Evolutionary conservation across 2,113 vertebrate genomes (phyloP).

Genomic region (Macrotus californicus): DNA sequence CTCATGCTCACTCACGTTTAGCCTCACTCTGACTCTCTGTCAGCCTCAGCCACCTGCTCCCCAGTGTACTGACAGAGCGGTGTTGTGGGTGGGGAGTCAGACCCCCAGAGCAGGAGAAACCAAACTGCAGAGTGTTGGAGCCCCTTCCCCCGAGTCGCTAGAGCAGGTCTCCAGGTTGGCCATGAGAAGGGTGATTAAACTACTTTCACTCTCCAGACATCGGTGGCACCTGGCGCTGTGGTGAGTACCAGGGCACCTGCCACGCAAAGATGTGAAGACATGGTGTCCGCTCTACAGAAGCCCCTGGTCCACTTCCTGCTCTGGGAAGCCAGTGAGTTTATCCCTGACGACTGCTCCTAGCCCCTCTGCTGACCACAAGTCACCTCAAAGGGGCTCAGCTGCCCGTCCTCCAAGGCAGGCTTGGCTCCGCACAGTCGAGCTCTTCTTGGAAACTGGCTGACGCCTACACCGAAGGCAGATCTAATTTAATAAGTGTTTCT

Average conservation of each 20-base stretch:
- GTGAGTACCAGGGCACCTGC: background rate
- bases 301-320: background rate
- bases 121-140: background rate
- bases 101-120: background rate
- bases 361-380: background rate
- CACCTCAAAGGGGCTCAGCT: background rate
- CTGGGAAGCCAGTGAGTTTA: background rate
- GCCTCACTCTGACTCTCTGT: background rate
- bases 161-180: background rate
- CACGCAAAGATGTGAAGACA: no score
- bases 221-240: background rate
- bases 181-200: background rate
- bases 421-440: background rate
- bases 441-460: background rate
- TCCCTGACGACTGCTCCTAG: background rate
- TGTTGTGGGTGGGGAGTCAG: background rate
- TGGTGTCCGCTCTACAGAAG: background rate
- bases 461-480: background rate
- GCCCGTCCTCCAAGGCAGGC: background rate
- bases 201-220: no score
- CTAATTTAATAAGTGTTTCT: slow-evolving; percentile 48
- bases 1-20: background rate
- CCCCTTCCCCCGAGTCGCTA: background rate
- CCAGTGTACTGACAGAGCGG: background rate
- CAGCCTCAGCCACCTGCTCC: no score